Base-by-base conservation (phyloP, 1,140 invertebrate species). In the Nasonia longicornis region DNA sequence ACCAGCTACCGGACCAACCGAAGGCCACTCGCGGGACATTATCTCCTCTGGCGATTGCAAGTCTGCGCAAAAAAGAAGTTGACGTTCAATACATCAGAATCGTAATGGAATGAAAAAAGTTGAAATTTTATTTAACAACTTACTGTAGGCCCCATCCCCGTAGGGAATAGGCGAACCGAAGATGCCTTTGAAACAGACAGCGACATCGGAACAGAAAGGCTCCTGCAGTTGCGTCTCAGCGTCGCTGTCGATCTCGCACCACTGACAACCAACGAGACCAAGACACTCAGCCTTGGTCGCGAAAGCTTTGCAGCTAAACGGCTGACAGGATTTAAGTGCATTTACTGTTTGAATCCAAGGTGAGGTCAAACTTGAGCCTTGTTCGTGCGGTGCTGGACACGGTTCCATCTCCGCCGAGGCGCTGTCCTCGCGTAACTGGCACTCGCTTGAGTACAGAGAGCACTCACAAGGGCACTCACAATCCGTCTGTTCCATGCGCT, bases 401-500 rank as follows among this genome's bases (percentile, higher is more conserved):
- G 87, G 79, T 48, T 89, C 87, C 22, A 86, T 76, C 48, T 85
- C 89, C 4, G 83, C 80, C 8, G 84, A 85, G 83, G 80, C 78
- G 3, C 79, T 83, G 3, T 42, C 67, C 6, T 75, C 52, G 12
- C n/a, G 29, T 16, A 71, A 20, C 31, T 79, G 66, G 85, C 94
- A 94, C 70, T 91, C 90, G 79, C 92, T 90, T 78, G 93, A 91
- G 73, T 93, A 94, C 45, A 97, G 91, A 20, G 94, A 95, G 88
- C 97, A 98, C 88, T 98, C 97, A 89, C 97, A 98, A 0, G 97
- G 97, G 90, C 97, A 98, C 88, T 98, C 97, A 86, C 97, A 98
- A 85, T 97, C 97, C 8, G 94, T 96, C 90, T 97, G 96, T 87
- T 98, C 97, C 96, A 98, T 97, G 26, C 96, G 93, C 88, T 97